Percentiles rank a stretch among this genome's conserved stretches.
These are phyloP conservation scores for Euglossa dilemma DNA, from an alignment of 1,140 invertebrate species.

Conservation along the genomic window DNA sequence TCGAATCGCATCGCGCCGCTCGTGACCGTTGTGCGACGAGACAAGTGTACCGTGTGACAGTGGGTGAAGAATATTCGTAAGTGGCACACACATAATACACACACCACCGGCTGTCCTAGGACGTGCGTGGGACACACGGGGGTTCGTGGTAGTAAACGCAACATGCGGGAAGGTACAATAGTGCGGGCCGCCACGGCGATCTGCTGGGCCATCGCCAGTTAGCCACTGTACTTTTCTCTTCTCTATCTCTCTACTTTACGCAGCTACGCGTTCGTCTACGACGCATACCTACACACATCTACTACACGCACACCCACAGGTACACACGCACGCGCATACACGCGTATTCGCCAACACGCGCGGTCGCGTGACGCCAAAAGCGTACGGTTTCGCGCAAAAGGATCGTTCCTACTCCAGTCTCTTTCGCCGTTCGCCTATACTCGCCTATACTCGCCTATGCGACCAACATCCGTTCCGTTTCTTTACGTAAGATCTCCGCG, in stretches of 20 bases:
- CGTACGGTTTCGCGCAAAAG: neutral
- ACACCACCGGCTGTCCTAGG: conserved; percentile 54
- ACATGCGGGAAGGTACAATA: conserved; percentile 73
- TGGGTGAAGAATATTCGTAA: conserved; percentile 60
- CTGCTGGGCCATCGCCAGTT: conserved; percentile 69
- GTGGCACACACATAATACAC: conserved; percentile 48
- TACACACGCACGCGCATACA: neutral
- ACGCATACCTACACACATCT: neutral
- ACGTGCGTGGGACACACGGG: conserved; percentile 59
- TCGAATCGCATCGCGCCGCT: neutral
- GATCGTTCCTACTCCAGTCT: conserved; percentile 26
- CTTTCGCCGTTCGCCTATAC: too few relatives aligned
- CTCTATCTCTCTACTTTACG: conserved; percentile 60
- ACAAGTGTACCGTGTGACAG: conserved; percentile 26
- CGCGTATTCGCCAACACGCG: neutral
- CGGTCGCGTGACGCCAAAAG: too few relatives aligned
- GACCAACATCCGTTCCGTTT: neutral
- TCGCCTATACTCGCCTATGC: neutral
- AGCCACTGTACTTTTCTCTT: conserved; percentile 69
- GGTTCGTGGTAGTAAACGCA: conserved; percentile 67
- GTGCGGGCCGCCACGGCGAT: conserved; percentile 66
- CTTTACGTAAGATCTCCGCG: conserved; percentile 25
- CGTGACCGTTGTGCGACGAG: neutral
- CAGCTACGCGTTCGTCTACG: neutral
- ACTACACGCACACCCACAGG: neutral